Conservation (phyloP, 2,888 invertebrate genomes). For the Sinopyrophorus schimmeli region DNA sequence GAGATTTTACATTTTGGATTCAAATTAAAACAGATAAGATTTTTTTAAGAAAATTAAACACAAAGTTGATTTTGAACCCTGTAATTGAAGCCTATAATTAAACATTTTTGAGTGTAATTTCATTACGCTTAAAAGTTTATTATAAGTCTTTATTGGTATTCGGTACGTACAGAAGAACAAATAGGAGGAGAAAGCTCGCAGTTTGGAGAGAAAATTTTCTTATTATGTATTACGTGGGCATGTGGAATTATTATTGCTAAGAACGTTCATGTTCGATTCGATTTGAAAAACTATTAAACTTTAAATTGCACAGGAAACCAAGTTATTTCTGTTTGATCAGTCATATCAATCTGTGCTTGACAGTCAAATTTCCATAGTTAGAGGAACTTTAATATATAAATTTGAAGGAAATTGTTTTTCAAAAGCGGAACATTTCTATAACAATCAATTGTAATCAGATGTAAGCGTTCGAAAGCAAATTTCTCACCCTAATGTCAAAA, state of each 20-base stretch:
- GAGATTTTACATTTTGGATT: too few species aligned
- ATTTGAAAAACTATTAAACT: slow-evolving; percentile 29
- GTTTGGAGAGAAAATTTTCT: neutral
- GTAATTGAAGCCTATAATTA: too few species aligned
- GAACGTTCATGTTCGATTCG: slow-evolving; percentile 16
- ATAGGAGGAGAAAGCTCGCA: too few species aligned
- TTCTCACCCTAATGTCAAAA: slow-evolving; percentile 17
- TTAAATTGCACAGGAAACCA: slow-evolving; percentile 26
- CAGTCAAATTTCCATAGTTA: slow-evolving; percentile 29
- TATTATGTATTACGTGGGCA: slow-evolving; percentile 4
- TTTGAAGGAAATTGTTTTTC: slow-evolving; percentile 24
- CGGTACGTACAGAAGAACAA: too few species aligned
- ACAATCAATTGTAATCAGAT: slow-evolving; percentile 20
- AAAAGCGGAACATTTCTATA: slow-evolving; percentile 13
- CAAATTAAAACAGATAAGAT: too few species aligned
- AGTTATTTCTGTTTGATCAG: slow-evolving; percentile 23
- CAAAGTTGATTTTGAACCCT: too few species aligned
- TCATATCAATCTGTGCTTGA: slow-evolving; percentile 27
- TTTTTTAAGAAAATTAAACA: too few species aligned
- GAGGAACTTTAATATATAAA: slow-evolving; percentile 21
- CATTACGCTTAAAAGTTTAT: too few species aligned
- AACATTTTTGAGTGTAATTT: too few species aligned
- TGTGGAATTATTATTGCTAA: slow-evolving; percentile 5
- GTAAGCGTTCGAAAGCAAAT: slow-evolving; percentile 19
- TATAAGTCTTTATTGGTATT: too few species aligned